Conservation (phyloP, 1,140 invertebrate species). For the Apis dorsata region DNA sequence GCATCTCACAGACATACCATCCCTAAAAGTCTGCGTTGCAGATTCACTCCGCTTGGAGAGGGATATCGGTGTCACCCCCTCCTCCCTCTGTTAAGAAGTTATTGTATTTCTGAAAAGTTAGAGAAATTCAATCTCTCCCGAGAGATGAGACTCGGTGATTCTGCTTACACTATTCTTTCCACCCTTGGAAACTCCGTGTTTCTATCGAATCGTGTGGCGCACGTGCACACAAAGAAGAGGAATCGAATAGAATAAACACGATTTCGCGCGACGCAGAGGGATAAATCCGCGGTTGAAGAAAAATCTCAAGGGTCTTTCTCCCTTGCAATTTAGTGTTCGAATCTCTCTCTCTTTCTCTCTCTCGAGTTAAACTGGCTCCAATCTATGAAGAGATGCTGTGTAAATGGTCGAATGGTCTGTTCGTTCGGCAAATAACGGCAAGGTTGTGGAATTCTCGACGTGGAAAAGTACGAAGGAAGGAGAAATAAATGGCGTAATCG, state of each 20-base stretch:
- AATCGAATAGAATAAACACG: conserved; percentile 21
- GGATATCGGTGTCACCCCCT: neutral
- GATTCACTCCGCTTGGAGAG: neutral
- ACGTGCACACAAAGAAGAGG: neutral
- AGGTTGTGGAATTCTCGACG: too few relatives aligned
- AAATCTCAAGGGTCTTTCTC: neutral
- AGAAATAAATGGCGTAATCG: too few relatives aligned
- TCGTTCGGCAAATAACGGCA: too few relatives aligned
- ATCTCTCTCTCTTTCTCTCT: neutral
- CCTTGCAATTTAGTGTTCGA: neutral
- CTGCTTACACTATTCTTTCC: neutral
- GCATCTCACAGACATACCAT: neutral
- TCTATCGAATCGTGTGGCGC: neutral
- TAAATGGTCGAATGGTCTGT: too few relatives aligned
- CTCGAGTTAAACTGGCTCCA: neutral
- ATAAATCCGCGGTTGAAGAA: neutral
- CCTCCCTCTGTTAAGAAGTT: neutral
- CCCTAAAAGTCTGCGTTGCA: neutral
- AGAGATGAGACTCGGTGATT: neutral
- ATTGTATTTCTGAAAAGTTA: conserved; percentile 17
- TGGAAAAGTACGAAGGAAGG: too few relatives aligned
- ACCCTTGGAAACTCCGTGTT: conserved; percentile 8
- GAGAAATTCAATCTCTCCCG: conserved; percentile 27
- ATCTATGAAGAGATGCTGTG: too few relatives aligned
- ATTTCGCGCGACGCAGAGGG: neutral